Conservation (phyloP, 23 tunicate genomes). For the Trididemnum miniatum region DNA sequence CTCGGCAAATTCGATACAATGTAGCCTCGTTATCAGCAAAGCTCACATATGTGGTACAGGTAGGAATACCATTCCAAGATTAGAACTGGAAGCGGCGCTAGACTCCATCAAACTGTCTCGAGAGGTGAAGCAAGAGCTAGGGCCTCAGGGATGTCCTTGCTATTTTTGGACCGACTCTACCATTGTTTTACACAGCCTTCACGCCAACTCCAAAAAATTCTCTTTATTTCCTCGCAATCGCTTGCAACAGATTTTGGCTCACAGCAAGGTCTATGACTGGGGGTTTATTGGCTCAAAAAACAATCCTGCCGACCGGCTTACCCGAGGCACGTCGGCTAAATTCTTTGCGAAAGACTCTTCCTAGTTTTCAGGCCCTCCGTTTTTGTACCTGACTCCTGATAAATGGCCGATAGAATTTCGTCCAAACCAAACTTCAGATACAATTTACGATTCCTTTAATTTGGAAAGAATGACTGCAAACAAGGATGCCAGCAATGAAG, state of each 20-base stretch:
- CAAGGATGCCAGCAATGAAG: background rate
- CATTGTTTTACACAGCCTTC: slow-evolving; percentile 13
- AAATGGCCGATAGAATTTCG: background rate
- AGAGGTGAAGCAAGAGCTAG: slow-evolving; percentile 1
- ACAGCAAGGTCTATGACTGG: slow-evolving; percentile 1
- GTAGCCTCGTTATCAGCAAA: background rate
- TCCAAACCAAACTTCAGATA: background rate
- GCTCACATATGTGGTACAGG: background rate
- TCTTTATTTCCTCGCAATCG: slow-evolving; percentile 18
- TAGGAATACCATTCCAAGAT: background rate
- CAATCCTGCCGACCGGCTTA: background rate
- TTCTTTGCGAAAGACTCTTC: background rate
- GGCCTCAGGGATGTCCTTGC: background rate
- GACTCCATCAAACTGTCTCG: background rate
- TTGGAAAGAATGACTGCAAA: background rate
- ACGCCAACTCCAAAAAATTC: slow-evolving; percentile 13
- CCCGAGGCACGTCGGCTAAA: background rate
- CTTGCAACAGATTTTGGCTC: background rate
- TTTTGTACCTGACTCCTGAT: background rate
- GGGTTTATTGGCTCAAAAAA: background rate
- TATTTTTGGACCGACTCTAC: slow-evolving; percentile 12
- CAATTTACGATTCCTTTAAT: background rate
- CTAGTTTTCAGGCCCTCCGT: slow-evolving; percentile 1
- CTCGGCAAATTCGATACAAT: background rate
- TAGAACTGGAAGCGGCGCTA: slow-evolving; percentile 1